Conservation (phyloP, 2,113 vertebrate species). For the rabbit (Oryctolagus cuniculus) region DNA sequence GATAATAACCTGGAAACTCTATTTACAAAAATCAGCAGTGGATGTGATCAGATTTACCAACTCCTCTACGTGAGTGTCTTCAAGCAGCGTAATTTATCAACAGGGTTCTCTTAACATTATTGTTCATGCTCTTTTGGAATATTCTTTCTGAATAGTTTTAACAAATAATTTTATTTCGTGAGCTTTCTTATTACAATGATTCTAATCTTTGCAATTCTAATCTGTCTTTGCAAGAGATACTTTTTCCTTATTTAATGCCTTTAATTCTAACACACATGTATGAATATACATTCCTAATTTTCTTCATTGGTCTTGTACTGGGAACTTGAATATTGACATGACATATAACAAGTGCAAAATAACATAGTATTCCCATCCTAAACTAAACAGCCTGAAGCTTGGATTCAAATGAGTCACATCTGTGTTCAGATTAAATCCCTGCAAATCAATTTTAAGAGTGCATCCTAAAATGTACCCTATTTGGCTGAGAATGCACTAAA, state of each 20-base stretch:
- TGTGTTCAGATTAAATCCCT: conserved; percentile 12
- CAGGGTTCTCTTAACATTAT: neutral
- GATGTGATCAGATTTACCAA: neutral
- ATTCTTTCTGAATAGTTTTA: conserved; percentile 18
- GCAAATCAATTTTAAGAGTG: conserved; percentile 31
- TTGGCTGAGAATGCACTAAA: conserved; percentile 21
- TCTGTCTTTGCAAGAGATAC: conserved; percentile 62
- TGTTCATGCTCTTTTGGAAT: neutral
- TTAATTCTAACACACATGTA: neutral
- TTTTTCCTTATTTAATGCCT: neutral
- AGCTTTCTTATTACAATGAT: conserved; percentile 61
- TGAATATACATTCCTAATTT: neutral
- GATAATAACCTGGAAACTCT: neutral
- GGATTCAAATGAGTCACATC: conserved; percentile 13
- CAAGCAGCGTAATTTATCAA: neutral
- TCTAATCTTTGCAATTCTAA: conserved; percentile 55
- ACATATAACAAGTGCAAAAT: neutral
- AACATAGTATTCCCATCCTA: conserved; percentile 7
- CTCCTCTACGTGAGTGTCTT: neutral
- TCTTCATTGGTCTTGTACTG: neutral
- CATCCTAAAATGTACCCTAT: neutral
- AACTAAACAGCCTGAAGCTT: neutral
- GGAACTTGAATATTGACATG: conserved; percentile 29
- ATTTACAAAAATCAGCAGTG: neutral
- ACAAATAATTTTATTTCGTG: neutral